Base-by-base conservation (phyloP, 2,113 vertebrate species). In the Nothocercus nigrocapillus region DNA sequence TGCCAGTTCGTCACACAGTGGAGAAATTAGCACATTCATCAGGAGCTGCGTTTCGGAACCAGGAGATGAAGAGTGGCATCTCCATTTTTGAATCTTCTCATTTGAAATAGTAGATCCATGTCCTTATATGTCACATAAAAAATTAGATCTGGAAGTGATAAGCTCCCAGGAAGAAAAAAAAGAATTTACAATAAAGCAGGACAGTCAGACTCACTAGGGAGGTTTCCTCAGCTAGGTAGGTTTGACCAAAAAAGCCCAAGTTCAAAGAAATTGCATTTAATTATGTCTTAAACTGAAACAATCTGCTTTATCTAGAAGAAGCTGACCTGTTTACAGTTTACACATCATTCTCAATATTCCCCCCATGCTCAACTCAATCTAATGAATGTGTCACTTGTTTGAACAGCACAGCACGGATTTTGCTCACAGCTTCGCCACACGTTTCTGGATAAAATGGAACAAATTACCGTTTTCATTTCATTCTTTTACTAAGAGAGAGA, bases 241-340 rank as follows among this genome's bases (percentile, higher is more conserved):
- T 90, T 42, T 81, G 30, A 70, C 12, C 27, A 90, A n/a, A 73
- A 87, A 75, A 62, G 10, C 36, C 11, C 68, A 7, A 84, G 30
- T 47, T 91, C 62, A 82, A 73, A 82, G 38, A 80, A 75, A 66
- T 53, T 66, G 10, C 34, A 40, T 85, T 89, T 54, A 77, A 89
- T 73, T 69, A 17, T 14, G 12, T 38, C 63, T 82, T 85, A 53
- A n/a, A 62, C 2, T 44, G 66, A 89, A 92, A 24, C 49, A 79
- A 89, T 36, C 7, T 63, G 44, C 30, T 66, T 68, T 49, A 49
- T 66, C 49, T 76, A 40, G 58, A 85, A 49, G 69, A 82, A 85
- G 21, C 53, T 85, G 91, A 80, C 74, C 91, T 91, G 89, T 77
- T 95, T 69, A 80, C n/a, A 36, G 40, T 62, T 87, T 82, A 30